Evolutionary conservation across 2,113 vertebrate genomes (phyloP), one percentile per base, ranked within the genome.

Genomic region (Speoplatyrhinus poulsoni): DNA sequence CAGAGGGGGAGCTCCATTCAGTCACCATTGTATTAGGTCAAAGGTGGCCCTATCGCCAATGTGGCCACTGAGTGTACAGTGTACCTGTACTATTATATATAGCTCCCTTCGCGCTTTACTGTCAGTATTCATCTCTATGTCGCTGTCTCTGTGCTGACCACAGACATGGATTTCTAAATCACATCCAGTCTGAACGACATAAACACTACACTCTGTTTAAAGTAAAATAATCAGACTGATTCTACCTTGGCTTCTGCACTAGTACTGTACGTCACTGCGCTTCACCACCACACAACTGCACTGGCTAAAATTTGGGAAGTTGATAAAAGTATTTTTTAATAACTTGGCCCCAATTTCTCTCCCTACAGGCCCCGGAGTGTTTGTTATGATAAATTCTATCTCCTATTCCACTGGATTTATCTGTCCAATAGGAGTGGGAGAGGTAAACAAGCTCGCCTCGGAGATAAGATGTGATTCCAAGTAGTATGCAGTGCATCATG

Each of bases 251-350:
- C 76, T 73, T 57, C 73, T 67, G 63, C 26, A 26, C 26, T 59
- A 70, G 76, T 2, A 26, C 26, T 3, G 76, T 81, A 71, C 79
- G 73, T 72, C 66, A 46, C 65, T 41, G 65, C 67, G 67, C 77
- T 80, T 85, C 69, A 86, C 72, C 70, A 62, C 76, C 46, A 89
- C 89, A 78, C 76, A 75, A 76, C 74, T 17, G 92, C 55, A 73
- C 49, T 0, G 85, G 46, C 89, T 58, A 92, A 92, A 6, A 94
- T 93, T 94, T 93, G 36, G 1, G 72, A 73, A 16, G 63, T 59
- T 76, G 85, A 89, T 84, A 87, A 87, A 85, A 81, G 65, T 65
- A 66, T 48, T 82, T 58, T 89, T 88, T 88, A 82, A 82, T 81
- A 88, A 78, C 75, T 76, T 86, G 60, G 69, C 61, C 60, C 12